Base-by-base conservation (phyloP, 2,888 invertebrate genomes). In the Leptinotarsa tumamoca region DNA sequence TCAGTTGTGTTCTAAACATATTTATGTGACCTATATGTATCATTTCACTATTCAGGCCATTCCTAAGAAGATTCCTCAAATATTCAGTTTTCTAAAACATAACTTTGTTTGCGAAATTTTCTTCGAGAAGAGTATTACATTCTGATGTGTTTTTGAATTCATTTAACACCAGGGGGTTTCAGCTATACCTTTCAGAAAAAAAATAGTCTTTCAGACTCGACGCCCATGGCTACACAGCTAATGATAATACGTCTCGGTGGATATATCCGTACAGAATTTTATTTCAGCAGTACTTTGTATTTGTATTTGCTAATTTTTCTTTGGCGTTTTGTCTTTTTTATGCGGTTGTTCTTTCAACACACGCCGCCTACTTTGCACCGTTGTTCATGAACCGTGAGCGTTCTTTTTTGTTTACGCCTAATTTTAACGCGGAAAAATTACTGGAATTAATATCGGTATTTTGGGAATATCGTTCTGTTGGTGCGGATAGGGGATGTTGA, bases 261-360 rank as follows among this genome's bases (percentile, higher is more conserved):
- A 84, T 85, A 82, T 86, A 85, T 85, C 84, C 84, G 84, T 83
- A 84, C 82, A 80, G 84, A 84, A 85, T 84, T 85, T 84, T 85
- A 84, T 85, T 85, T 84, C 83, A 85, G 84, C 84, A 82, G 85
- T 84, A 83, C 84, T 85, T 84, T 83, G 83, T 85, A 85, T 85
- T 85, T 85, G 84, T 84, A 85, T 85, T 85, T 85, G 84, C 85
- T 84, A 85, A 85, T 85, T 85, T 86, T 85, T 85, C 83, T 85
- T 82, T 79, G 68, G 68, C 71, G 73, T 72, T 75, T 66, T 52
- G 73, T 73, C 73, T 73, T 75, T 73, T 76, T 75, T 75, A 63
- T 56, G 69, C 18, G 71, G 71, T 66, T 56, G 67, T 67, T 67
- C 58, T 67, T 56, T 72, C 67, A 23, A 67, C 56, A 56, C 54